Conservation (phyloP, 2,113 vertebrate species). For the Triplophysa siluroides region DNA sequence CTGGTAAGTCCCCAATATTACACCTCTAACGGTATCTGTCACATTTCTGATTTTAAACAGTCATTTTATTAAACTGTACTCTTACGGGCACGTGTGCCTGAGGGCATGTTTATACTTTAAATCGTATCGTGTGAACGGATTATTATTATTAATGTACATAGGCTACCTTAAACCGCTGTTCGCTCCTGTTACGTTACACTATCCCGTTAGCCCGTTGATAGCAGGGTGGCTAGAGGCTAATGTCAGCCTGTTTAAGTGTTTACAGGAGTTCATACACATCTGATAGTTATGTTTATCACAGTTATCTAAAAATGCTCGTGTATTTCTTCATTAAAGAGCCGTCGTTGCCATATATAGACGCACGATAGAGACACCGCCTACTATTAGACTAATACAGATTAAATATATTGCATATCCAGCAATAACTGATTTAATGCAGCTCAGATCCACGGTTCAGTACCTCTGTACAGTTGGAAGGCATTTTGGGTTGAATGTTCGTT, state of each 20-base stretch:
- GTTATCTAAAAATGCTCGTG: no score
- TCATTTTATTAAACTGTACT: background rate
- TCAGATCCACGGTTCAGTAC: background rate
- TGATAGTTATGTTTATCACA: background rate
- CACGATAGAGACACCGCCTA: background rate
- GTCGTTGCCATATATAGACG: background rate
- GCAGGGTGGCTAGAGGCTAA: background rate
- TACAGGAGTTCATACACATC: background rate
- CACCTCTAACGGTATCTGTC: background rate
- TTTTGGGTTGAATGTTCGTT: background rate
- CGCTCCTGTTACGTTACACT: background rate
- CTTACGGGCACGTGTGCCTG: no score
- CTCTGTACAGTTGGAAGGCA: no score
- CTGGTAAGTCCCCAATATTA: conserved; percentile 26
- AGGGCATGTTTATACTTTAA: background rate
- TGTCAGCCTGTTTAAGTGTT: background rate
- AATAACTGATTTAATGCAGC: background rate
- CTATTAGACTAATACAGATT: background rate
- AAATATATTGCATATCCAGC: background rate
- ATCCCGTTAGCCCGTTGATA: background rate
- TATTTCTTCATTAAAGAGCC: background rate
- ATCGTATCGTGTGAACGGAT: background rate
- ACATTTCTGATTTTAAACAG: background rate
- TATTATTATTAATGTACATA: background rate
- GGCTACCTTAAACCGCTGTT: background rate